These are phyloP conservation scores for Rhyacophila evoluta DNA, from an alignment of 2,888 invertebrate genomes.

Conservation along the genomic window DNA sequence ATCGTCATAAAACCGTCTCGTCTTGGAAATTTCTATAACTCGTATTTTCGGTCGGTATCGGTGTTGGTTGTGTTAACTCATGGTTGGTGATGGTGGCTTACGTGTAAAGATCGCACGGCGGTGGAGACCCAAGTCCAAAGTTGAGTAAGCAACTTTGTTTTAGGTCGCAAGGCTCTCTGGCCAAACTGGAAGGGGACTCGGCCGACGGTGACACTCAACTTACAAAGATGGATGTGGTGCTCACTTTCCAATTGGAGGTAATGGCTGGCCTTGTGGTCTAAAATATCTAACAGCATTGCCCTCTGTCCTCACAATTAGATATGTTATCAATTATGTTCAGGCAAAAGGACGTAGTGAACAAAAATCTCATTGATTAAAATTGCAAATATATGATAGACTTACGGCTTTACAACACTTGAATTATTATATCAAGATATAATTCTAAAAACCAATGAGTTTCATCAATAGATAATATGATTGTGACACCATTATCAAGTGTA, in stretches of 20 bases:
- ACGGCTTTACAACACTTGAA: too few species aligned
- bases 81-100: conserved; percentile 30
- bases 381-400: too few species aligned
- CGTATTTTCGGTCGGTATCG: background rate
- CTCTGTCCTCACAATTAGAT: background rate
- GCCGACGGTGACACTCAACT: conserved; percentile 96
- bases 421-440: too few species aligned
- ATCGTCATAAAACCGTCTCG: background rate
- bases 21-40: background rate
- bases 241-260: conserved; percentile 97
- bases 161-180: conserved; percentile 92
- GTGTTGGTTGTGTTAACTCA: conserved; percentile 16
- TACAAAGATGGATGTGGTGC: conserved; percentile 97
- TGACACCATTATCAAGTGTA: too few species aligned
- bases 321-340: too few species aligned
- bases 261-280: conserved; percentile 55
- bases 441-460: too few species aligned
- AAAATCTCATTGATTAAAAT: too few species aligned
- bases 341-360: too few species aligned
- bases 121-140: conserved; percentile 71
- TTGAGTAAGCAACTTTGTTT: conserved; percentile 74
- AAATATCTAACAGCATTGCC: background rate
- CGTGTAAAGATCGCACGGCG: conserved; percentile 65
- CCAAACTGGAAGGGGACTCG: conserved; percentile 93
- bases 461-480: too few species aligned